Percentiles rank a stretch among this genome's conserved stretches.
phyloP scores from a whole-genome alignment of 1,140 invertebrate genomes.

The Zaprionus tsacasi region DNA sequence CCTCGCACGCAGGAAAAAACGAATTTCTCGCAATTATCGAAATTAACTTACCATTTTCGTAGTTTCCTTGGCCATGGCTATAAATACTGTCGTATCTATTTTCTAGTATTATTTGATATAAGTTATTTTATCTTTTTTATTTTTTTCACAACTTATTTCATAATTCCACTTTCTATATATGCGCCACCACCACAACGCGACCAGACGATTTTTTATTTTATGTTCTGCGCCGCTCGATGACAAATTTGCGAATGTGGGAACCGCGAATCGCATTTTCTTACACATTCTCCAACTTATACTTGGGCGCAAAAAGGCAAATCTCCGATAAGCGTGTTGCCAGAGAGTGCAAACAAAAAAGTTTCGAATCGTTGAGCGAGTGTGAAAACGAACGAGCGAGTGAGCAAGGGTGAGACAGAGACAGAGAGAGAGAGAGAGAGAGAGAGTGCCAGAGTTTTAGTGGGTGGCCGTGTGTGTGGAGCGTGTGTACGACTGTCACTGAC shows the following conservation, averaged over 20 bases:
- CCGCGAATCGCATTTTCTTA: conserved; percentile 50
- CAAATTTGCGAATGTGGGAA: conserved; percentile 66
- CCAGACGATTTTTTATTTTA: conserved; percentile 38
- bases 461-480: conserved; percentile 1
- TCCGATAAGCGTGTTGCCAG: conserved; percentile 66
- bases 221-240: conserved; percentile 61
- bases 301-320: conserved; percentile 68
- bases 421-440: conserved; percentile 16
- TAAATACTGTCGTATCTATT: background rate
- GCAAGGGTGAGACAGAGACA: background rate
- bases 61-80: conserved; percentile 65
- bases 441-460: background rate
- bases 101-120: background rate
- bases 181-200: conserved; percentile 18
- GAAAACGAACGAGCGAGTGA: background rate
- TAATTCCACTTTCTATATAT: conserved; percentile 59
- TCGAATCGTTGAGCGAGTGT: background rate
- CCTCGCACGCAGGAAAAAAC: conserved; percentile 3
- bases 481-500: too few species aligned
- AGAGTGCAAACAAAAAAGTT: conserved; percentile 50
- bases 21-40: background rate
- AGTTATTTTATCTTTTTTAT: conserved; percentile 18
- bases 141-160: conserved; percentile 64
- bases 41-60: conserved; percentile 68
- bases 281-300: conserved; percentile 53